Base-by-base conservation (phyloP, 2,797 vertebrate species). In the Dermochelys coriacea region DNA sequence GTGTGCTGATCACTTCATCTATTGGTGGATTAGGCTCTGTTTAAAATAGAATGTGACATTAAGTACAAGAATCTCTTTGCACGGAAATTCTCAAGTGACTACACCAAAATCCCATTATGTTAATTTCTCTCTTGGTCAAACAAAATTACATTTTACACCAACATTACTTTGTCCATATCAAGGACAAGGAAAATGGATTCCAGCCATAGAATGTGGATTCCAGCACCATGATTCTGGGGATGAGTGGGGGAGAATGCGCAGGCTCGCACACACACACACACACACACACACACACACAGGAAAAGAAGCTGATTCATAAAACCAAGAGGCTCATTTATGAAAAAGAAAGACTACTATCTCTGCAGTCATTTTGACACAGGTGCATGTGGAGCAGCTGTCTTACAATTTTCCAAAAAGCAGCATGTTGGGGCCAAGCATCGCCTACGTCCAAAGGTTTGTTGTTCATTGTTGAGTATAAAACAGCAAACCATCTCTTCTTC, bases 11-110 rank as follows among this genome's bases (percentile, higher is more conserved):
- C 88, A 99, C 99, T 98, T 99, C 99, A 96, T 99, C 99, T 94
- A 99, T 99, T 61, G 99, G 99, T 80, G 99, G 99, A 96, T 99
- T 99, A 83, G 99, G 99, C 95, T 99, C 99, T 99, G 97, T 97
- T 96, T 77, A 96, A 97, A 97, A 95, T 49, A 89, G 95, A 92
- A 96, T 78, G 6, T 14, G 78, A 90, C 25, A 75, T 94, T 78
- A 92, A 34, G 89, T 5, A 78, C 3, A 71, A 50, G 41, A 0
- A 50, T 47, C 84, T 81, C 21, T 90, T 77, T 49, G 5, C 10
- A 29, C 2, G 21, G 68, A 86, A 92, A 75, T 61, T 81, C 45
- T 88, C 55, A 71, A 79, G 19, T 51, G 49, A 88, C 8, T 16
- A 5, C 55, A 64, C 8, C 55, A 90, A 68, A 93, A 85, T 25